A percentile compares a stretch with the other conserved stretches of the same genome.
phyloP scores from a whole-genome alignment of 23 tunicate genomes.

The Diplosoma virens region DNA sequence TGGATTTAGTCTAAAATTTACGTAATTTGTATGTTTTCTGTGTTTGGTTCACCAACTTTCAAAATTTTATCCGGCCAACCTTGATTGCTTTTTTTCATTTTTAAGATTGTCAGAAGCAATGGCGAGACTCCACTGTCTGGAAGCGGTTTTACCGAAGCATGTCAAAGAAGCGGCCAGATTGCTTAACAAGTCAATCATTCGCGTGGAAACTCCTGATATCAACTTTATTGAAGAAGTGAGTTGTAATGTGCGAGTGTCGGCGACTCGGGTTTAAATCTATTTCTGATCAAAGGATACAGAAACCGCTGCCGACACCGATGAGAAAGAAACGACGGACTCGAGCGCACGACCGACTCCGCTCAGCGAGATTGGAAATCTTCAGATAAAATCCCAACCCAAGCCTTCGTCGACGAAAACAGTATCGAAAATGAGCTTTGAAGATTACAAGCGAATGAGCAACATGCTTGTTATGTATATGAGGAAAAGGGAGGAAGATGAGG shows the following conservation, averaged over 20 bases:
- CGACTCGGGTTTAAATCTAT: too few species aligned
- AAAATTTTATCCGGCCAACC: too few species aligned
- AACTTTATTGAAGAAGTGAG: constrained; percentile 62
- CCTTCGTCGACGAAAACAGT: constrained; percentile 26
- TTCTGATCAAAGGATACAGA: background rate
- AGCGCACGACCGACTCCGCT: too few species aligned
- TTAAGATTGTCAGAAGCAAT: constrained; percentile 96
- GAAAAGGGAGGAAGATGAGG: constrained; percentile 68
- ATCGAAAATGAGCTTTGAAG: constrained; percentile 75
- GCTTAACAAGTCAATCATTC: constrained; percentile 89
- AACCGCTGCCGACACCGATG: background rate
- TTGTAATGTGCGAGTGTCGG: too few species aligned
- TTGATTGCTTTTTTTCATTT: too few species aligned
- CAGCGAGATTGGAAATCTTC: too few species aligned
- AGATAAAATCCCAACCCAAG: too few species aligned
- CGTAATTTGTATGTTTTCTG: too few species aligned
- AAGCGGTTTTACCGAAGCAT: constrained; percentile 91
- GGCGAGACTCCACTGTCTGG: constrained; percentile 90
- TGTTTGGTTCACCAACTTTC: too few species aligned
- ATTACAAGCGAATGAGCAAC: constrained; percentile 78
- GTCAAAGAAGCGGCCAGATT: constrained; percentile 97
- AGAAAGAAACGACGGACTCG: too few species aligned
- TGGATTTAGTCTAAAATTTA: too few species aligned
- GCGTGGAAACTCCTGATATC: constrained; percentile 97
- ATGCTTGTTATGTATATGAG: constrained; percentile 86